Conservation (phyloP, 2,797 vertebrate genomes). For the Tauraco hartlaubi region DNA sequence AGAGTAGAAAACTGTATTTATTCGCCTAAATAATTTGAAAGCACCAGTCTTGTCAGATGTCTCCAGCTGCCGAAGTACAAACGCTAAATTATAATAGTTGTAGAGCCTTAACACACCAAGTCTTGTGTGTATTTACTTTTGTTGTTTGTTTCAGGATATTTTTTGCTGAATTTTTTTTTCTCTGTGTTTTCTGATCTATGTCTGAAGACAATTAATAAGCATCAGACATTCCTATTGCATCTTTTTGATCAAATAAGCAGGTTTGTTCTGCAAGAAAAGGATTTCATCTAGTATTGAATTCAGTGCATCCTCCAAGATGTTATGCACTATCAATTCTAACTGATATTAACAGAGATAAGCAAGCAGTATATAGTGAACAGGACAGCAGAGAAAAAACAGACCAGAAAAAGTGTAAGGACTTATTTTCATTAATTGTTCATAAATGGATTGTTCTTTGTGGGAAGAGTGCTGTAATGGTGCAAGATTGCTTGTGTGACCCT, state of each 20-base stretch:
- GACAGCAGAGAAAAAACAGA: fast-evolving
- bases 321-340: background rate
- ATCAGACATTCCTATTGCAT: background rate
- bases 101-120: background rate
- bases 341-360: background rate
- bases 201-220: background rate
- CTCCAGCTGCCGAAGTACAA: background rate
- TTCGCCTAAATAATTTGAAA: background rate
- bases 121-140: background rate
- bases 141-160: background rate
- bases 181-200: background rate
- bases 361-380: background rate
- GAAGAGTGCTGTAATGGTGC: background rate
- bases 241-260: background rate
- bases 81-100: background rate
- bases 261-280: background rate
- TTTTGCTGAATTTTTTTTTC: background rate
- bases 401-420: background rate
- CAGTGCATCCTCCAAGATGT: background rate
- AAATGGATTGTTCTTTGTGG: background rate
- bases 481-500: background rate
- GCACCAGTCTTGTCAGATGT: background rate
- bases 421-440: background rate
- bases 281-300: background rate
- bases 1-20: background rate